These are phyloP conservation scores for Phortica variegata DNA, from an alignment of 1,140 invertebrate genomes.

Conservation along the genomic window DNA sequence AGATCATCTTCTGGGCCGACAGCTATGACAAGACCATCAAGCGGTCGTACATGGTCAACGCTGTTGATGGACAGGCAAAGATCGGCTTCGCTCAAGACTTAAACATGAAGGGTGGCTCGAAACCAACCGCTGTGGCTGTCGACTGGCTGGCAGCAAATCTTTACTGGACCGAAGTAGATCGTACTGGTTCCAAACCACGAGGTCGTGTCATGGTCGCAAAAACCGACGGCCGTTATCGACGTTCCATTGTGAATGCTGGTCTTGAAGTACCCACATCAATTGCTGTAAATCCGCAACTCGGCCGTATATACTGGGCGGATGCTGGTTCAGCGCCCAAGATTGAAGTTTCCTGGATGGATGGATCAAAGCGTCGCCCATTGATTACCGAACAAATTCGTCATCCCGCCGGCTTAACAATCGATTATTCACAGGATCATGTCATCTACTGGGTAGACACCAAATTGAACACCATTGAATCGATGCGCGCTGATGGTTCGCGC, in stretches of 20 bases:
- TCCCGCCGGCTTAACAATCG: slow-evolving; percentile 86
- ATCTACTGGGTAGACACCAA: slow-evolving; percentile 97
- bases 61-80: slow-evolving; percentile 72
- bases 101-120: slow-evolving; percentile 76
- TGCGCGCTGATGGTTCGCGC: slow-evolving; percentile 79
- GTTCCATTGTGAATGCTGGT: slow-evolving; percentile 70
- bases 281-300: slow-evolving; percentile 82
- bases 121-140: slow-evolving; percentile 81
- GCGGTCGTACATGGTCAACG: slow-evolving; percentile 84
- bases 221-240: slow-evolving; percentile 84
- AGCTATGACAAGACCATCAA: slow-evolving; percentile 87
- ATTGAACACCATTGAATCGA: slow-evolving; percentile 87
- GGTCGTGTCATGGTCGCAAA: slow-evolving; percentile 84
- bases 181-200: slow-evolving; percentile 68
- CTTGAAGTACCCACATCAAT: slow-evolving; percentile 83
- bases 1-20: slow-evolving; percentile 93
- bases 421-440: slow-evolving; percentile 84
- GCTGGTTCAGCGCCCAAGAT: slow-evolving; percentile 81
- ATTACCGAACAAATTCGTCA: slow-evolving; percentile 78
- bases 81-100: slow-evolving; percentile 87
- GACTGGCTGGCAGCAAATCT: slow-evolving; percentile 92
- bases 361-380: slow-evolving; percentile 77
- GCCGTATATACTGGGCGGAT: slow-evolving; percentile 88
- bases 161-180: slow-evolving; percentile 90
- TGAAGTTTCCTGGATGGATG: slow-evolving; percentile 94